Evolutionary conservation across 2,113 vertebrate genomes (phyloP), one percentile per base, ranked within the genome.

Genomic region (Tor tambroides): DNA sequence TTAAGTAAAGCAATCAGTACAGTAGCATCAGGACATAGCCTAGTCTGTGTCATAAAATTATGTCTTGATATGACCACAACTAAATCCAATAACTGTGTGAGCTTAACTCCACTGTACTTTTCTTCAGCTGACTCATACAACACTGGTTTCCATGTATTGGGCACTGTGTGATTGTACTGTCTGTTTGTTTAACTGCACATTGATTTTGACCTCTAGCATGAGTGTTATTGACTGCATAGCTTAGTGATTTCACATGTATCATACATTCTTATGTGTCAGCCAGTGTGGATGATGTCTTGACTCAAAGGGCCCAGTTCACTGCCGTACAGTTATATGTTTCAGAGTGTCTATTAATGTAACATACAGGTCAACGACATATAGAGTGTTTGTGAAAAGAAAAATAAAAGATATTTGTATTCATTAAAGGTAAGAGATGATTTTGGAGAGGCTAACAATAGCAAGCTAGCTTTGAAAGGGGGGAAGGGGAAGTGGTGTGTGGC

Each of bases 171-270:
- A 26, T 10, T 21, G 76, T 2, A 7, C 84, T n/a, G n/a, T 77
- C n/a, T 23, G n/a, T 30, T 41, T 43, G 30, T 41, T 61, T 71
- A 85, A 19, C n/a, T 5, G 63, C 7, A 41, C 9, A 26, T 17
- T 54, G 43, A 54, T 43, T 41, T 43, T 23, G 3, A 26, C 30
- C 26, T 63, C 21, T 38, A 59, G 38, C 32, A 12, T n/a, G 28
- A 85, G 56, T 76, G 43, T 77, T 78, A 69, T 67, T 51, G 21
- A 78, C 49, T 28, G 54, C 4, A 46, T 63, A 85, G 28, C 63
- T 30, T 67, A 14, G 17, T 0, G 11, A 14, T 74, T 51, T 51
- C 49, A 6, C 14, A 51, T 51, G 49, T 51, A 51, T 17, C 38
- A 41, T 43, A 35, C 1, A 21, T 74, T 41, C 19, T 41, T 41